A percentile compares a stretch with the other conserved stretches of the same genome.
Conservation (phyloP, 2,888 invertebrate species). For the Drosophila paranaensis region DNA sequence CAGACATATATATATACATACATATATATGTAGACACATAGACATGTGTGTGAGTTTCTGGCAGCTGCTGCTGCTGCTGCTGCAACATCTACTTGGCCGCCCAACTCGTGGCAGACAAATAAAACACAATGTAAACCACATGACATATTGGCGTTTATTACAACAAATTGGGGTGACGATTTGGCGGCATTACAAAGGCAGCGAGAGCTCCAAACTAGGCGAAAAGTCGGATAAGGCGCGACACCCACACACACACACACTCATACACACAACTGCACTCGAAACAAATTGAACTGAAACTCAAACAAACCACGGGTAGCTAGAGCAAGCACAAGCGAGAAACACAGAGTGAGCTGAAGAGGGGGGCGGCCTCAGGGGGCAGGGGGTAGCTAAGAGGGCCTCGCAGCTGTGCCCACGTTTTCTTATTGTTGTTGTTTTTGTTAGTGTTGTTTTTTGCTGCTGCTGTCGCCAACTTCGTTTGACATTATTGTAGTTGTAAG, state of each 20-base stretch:
- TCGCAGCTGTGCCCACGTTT: slow-evolving; percentile 36
- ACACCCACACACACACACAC: slow-evolving; percentile 25
- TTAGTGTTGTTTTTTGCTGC: slow-evolving; percentile 34
- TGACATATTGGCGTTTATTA: slow-evolving; percentile 81
- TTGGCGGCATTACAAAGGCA: slow-evolving; percentile 67
- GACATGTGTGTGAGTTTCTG: slow-evolving; percentile 1
- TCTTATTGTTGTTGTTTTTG: slow-evolving; percentile 22
- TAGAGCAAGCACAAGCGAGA: slow-evolving; percentile 12
- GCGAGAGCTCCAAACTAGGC: slow-evolving; percentile 52
- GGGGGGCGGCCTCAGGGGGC: background rate
- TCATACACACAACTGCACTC: slow-evolving; percentile 20
- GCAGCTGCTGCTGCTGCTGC: slow-evolving; percentile 31
- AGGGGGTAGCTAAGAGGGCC: background rate
- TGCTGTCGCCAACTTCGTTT: slow-evolving; percentile 64
- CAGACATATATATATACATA: slow-evolving; percentile 29
- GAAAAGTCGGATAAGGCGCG: slow-evolving; percentile 66
- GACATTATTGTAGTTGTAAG: slow-evolving; percentile 72
- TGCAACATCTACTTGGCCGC: slow-evolving; percentile 30
- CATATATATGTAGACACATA: background rate
- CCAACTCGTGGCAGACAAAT: slow-evolving; percentile 41
- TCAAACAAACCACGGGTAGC: slow-evolving; percentile 60
- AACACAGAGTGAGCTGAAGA: background rate
- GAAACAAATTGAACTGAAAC: slow-evolving; percentile 68
- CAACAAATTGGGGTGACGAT: slow-evolving; percentile 81
- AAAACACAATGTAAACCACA: slow-evolving; percentile 67